phyloP scores from a whole-genome alignment of 1,140 invertebrate species.

The Drosophila kurseongensis region DNA sequence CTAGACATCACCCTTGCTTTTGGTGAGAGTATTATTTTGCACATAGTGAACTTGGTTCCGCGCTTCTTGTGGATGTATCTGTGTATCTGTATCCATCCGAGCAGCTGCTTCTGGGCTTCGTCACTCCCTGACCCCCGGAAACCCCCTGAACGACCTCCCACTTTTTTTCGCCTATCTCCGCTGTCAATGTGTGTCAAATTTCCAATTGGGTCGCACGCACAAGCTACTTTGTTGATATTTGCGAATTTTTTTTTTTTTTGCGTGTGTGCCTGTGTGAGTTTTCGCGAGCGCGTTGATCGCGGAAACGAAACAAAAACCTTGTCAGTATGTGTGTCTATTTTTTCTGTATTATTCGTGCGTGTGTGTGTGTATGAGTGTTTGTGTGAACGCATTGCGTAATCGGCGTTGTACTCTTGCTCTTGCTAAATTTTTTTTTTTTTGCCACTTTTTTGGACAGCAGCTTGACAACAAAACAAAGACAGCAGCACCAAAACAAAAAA shows the following conservation, averaged over 20 bases:
- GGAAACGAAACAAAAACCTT: conserved; percentile 77
- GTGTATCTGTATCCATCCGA: conserved; percentile 1
- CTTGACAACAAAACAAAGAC: conserved; percentile 72
- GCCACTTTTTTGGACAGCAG: conserved; percentile 33
- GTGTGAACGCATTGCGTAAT: conserved; percentile 81
- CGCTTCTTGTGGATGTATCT: conserved; percentile 16
- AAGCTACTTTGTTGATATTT: conserved; percentile 59
- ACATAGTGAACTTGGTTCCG: conserved; percentile 15
- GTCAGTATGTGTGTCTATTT: conserved; percentile 15
- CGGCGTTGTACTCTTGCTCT: conserved; percentile 54
- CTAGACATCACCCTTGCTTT: accelerated
- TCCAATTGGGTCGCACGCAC: conserved; percentile 78
- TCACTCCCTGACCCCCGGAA: conserved; percentile 5
- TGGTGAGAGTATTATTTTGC: conserved; percentile 26
- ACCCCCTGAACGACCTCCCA: not conserved
- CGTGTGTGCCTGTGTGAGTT: conserved; percentile 30
- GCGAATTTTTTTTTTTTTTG: conserved; percentile 60
- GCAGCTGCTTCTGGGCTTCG: conserved; percentile 20
- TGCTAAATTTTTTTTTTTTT: conserved; percentile 25
- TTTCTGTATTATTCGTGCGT: conserved; percentile 16
- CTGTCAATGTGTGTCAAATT: conserved; percentile 65
- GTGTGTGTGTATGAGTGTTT: conserved; percentile 18
- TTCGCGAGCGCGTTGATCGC: conserved; percentile 70
- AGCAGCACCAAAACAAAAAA: conserved; percentile 28
- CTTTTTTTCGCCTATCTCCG: not conserved